Percentiles rank a stretch among this genome's conserved stretches.
Evolutionary conservation across 2,113 vertebrate species (phyloP).

Genomic region (Salminus brasiliensis): DNA sequence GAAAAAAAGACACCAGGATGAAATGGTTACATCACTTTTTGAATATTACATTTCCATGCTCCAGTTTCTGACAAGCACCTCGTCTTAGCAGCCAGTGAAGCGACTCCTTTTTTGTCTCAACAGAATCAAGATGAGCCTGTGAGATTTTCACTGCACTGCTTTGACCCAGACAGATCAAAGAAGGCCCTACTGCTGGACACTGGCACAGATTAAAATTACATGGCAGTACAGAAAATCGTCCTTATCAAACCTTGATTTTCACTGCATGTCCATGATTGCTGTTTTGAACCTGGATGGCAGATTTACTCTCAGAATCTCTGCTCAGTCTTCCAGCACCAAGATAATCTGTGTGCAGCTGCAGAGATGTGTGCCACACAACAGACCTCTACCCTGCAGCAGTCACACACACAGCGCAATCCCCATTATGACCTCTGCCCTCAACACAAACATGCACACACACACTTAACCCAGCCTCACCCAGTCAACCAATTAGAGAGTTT

Average conservation of each 20-base stretch:
- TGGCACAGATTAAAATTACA: neutral
- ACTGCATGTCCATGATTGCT: constrained; percentile 16
- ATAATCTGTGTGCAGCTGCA: constrained; percentile 43
- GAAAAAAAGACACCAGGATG: too few species aligned
- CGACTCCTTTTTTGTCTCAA: neutral
- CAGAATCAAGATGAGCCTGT: constrained; percentile 12
- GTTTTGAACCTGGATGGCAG: constrained; percentile 24
- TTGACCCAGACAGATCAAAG: neutral
- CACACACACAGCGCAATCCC: neutral
- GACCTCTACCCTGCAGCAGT: constrained; percentile 19
- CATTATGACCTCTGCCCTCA: neutral
- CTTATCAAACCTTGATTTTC: constrained; percentile 11
- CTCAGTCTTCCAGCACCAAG: constrained; percentile 46
- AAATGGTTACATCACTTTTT: neutral
- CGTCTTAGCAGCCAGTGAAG: neutral
- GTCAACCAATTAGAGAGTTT: too few species aligned
- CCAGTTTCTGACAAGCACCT: neutral
- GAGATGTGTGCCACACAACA: constrained; percentile 35
- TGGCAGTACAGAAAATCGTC: neutral
- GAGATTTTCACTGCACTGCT: neutral
- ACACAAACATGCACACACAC: neutral
- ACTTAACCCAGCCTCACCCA: too few species aligned
- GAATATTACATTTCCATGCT: neutral
- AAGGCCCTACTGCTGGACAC: neutral
- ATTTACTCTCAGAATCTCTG: constrained; percentile 28